Conservation (phyloP, 2,797 vertebrate species). For the Liparis tanakae region DNA sequence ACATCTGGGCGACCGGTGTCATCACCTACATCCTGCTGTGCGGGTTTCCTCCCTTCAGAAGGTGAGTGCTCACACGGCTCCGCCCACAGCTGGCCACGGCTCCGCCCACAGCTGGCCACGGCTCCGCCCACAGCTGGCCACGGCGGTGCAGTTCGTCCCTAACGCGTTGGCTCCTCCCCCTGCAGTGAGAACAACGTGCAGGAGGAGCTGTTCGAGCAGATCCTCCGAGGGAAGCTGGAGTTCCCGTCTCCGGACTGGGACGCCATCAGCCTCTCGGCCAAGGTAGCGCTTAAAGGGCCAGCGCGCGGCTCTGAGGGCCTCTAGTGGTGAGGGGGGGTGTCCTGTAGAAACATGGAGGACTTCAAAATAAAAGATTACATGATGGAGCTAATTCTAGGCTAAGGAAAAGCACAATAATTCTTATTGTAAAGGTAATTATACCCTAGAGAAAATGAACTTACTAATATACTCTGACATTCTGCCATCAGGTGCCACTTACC, state of each 20-base stretch:
- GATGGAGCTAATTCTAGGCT: too few species aligned
- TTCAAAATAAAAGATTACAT: too few species aligned
- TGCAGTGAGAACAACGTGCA: constrained; percentile 95
- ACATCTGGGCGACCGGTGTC: constrained; percentile 97
- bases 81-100: too few species aligned
- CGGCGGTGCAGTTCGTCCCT: not conserved
- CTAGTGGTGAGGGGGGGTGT: too few species aligned
- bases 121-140: too few species aligned
- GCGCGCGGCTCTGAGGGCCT: too few species aligned
- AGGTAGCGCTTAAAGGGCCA: constrained; percentile 78
- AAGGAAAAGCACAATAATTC: too few species aligned
- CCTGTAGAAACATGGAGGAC: too few species aligned
- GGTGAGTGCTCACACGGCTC: constrained; percentile 68
- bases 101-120: not conserved
- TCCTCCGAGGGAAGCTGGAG: constrained; percentile 93
- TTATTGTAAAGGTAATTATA: too few species aligned
- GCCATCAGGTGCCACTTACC: too few species aligned
- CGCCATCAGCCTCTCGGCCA: constrained; percentile 91
- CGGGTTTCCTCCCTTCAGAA: constrained; percentile 97
- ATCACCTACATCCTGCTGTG: constrained; percentile 97
- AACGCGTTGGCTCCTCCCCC: not conserved
- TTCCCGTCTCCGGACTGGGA: constrained; percentile 99
- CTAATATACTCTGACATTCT: too few species aligned
- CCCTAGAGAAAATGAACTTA: too few species aligned
- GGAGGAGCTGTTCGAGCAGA: constrained; percentile 98